A percentile compares a stretch with the other conserved stretches of the same genome.
Conservation (phyloP, 2,797 vertebrate genomes). For the Novumbra hubbsi region DNA sequence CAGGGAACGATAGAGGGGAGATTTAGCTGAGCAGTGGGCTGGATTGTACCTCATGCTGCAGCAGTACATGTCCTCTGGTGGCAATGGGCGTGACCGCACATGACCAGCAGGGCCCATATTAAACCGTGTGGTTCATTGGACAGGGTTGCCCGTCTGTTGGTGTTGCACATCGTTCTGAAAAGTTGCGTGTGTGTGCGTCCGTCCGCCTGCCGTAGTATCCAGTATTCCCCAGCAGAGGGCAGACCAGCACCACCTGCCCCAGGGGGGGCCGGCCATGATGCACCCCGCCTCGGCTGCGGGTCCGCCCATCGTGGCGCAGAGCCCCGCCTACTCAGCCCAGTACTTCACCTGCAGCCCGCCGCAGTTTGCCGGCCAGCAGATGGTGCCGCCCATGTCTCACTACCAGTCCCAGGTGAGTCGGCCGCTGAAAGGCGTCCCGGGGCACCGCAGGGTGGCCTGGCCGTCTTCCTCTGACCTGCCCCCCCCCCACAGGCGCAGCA, state of each 20-base stretch:
- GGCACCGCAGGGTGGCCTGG: no score
- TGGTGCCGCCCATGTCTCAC: slow-evolving; percentile 95
- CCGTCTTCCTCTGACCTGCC: no score
- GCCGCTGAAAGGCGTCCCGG: no score
- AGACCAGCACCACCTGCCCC: slow-evolving; percentile 90
- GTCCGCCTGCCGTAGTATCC: slow-evolving; percentile 78
- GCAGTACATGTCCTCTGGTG: no score
- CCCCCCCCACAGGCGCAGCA: slow-evolving; percentile 84
- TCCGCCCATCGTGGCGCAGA: slow-evolving; percentile 91
- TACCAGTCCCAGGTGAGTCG: slow-evolving; percentile 89
- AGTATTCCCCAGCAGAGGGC: slow-evolving; percentile 97
- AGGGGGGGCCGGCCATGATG: slow-evolving; percentile 90
- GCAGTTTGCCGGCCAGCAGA: slow-evolving; percentile 93
- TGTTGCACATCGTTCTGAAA: not conserved
- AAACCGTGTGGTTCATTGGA: no score
- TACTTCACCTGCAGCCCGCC: slow-evolving; percentile 97
- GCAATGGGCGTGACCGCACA: no score
- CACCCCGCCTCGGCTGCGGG: slow-evolving; percentile 93
- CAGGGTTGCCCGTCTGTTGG: no score
- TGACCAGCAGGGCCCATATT: no score
- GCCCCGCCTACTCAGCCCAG: slow-evolving; percentile 89
- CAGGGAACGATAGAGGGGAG: no score
- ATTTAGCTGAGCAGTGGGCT: no score
- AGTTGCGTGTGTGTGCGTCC: slow-evolving; percentile 11
- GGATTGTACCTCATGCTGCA: no score